Evolutionary conservation across 2,797 vertebrate genomes (phyloP).

Genomic region (Uromys caudimaculatus): DNA sequence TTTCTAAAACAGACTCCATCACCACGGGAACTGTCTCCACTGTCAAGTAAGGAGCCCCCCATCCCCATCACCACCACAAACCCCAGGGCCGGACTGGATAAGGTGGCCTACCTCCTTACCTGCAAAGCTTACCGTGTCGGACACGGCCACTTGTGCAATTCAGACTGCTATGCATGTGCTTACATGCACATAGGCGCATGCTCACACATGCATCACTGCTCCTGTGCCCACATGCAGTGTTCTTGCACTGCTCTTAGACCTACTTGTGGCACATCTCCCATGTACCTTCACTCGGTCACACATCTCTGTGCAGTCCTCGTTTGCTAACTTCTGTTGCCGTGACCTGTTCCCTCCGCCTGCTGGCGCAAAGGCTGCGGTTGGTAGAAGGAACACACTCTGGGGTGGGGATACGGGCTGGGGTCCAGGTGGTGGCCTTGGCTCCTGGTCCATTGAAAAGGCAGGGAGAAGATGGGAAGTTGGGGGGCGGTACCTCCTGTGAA

Average conservation of each 20-base stretch:
- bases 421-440: not conserved
- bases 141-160: not conserved
- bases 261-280: not conserved
- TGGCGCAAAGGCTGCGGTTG: fast-evolving
- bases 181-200: fast-evolving
- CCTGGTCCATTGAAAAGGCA: not conserved
- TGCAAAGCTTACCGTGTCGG: not conserved
- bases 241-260: not conserved
- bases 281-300: fast-evolving
- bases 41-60: conserved; percentile 94
- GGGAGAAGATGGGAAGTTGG: not conserved
- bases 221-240: too few relatives aligned
- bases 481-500: not conserved
- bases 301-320: not conserved
- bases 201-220: fast-evolving
- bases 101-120: not conserved
- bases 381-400: not conserved
- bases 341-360: not conserved
- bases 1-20: conserved; percentile 99
- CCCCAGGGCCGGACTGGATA: not conserved
- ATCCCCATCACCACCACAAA: not conserved
- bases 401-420: too few relatives aligned
- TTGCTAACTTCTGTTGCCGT: not conserved
- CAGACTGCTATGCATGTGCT: not conserved
- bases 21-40: conserved; percentile 99